Evolutionary conservation across 2,888 invertebrate species (phyloP).

Genomic region (Pteria penguin): DNA sequence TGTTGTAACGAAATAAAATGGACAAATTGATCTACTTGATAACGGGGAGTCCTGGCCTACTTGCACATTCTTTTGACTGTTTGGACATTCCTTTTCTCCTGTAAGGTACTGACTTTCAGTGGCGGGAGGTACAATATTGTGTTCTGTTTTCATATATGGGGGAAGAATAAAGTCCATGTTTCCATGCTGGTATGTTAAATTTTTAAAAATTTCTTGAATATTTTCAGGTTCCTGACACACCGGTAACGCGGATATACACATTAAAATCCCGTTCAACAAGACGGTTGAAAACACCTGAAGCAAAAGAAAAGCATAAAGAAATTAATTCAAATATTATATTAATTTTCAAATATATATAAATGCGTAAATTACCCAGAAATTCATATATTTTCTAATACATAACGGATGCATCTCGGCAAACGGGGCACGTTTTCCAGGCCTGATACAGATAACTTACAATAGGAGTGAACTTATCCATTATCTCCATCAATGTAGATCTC

Average conservation of each 20-base stretch:
- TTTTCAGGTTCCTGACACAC: not conserved
- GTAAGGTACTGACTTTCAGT: not conserved
- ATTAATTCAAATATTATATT: too few relatives aligned
- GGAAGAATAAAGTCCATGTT: not conserved
- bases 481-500: too few relatives aligned
- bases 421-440: too few relatives aligned
- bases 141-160: not conserved
- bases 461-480: too few relatives aligned
- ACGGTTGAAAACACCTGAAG: not conserved
- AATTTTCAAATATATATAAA: too few relatives aligned
- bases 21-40: slow-evolving; percentile 23
- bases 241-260: not conserved
- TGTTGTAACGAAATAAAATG: slow-evolving; percentile 17
- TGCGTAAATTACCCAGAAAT: too few relatives aligned
- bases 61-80: not conserved
- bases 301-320: too few relatives aligned
- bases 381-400: too few relatives aligned
- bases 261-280: not conserved
- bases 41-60: not conserved
- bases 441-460: too few relatives aligned
- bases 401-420: too few relatives aligned
- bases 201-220: not conserved
- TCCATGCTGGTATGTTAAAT: not conserved
- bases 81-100: not conserved
- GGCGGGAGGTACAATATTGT: not conserved